These are phyloP conservation scores for Ephydatia muelleri DNA, from an alignment of 37 sponge, comb jelly and placozoan genomes.

Conservation along the genomic window DNA sequence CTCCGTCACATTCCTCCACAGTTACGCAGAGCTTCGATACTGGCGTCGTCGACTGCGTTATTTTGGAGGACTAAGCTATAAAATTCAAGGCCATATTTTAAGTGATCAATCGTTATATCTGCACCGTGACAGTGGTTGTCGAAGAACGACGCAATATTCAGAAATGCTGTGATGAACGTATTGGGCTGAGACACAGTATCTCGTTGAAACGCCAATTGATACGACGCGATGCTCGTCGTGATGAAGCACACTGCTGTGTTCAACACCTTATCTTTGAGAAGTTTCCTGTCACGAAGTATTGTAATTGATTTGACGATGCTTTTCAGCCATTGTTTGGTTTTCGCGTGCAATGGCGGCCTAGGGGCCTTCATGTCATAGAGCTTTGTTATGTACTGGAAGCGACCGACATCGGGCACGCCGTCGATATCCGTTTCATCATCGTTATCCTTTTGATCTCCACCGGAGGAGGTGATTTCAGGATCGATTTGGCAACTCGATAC, in stretches of 20 bases:
- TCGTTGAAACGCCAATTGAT: neutral
- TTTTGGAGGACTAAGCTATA: too few species aligned
- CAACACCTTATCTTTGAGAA: neutral
- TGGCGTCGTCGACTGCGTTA: too few species aligned
- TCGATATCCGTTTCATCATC: too few species aligned
- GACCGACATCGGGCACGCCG: neutral
- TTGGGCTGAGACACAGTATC: constrained; percentile 2
- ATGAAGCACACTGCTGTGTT: neutral
- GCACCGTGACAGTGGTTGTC: too few species aligned
- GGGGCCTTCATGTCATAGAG: neutral
- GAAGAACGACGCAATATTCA: neutral
- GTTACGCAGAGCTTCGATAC: too few species aligned
- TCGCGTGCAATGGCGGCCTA: neutral
- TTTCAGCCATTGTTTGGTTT: constrained; percentile 7
- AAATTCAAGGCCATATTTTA: too few species aligned
- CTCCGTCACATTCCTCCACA: too few species aligned
- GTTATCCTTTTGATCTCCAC: neutral
- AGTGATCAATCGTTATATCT: too few species aligned
- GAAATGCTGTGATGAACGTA: constrained; percentile 19
- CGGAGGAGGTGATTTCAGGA: too few species aligned
- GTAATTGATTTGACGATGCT: neutral
- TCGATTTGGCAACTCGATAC: neutral
- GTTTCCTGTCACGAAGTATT: neutral
- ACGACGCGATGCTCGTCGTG: constrained; percentile 14
- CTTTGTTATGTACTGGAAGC: neutral